Conservation (phyloP, 2,888 invertebrate genomes). For the Tholera decimalis region DNA sequence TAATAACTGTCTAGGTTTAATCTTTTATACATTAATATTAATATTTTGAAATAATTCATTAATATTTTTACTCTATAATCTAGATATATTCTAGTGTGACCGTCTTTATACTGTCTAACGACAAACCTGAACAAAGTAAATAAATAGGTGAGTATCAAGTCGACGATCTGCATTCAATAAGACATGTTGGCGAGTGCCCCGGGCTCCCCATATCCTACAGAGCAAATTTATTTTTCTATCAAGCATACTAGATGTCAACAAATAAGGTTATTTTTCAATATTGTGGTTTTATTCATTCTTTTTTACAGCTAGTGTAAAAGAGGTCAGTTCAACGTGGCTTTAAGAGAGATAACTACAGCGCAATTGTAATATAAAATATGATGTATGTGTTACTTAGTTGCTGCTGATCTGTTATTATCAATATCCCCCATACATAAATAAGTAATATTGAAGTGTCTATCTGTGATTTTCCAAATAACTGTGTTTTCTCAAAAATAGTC, state of each 20-base stretch:
- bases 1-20: neutral
- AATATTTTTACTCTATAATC: too few species aligned
- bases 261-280: conserved; percentile 89
- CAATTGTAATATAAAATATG: conserved; percentile 16
- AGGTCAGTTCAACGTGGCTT: conserved; percentile 51
- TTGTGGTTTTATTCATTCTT: conserved; percentile 80
- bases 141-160: conserved; percentile 71
- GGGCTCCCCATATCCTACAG: conserved; percentile 82
- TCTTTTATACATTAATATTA: neutral
- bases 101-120: conserved; percentile 9
- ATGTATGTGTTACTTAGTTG: conserved; percentile 8
- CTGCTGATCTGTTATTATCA: conserved; percentile 1
- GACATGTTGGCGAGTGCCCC: conserved; percentile 79
- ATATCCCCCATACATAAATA: too few species aligned
- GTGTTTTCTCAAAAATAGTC: too few species aligned
- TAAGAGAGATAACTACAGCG: conserved; percentile 32
- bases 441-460: too few species aligned
- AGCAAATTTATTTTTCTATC: conserved; percentile 88
- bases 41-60: neutral
- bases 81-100: too few species aligned
- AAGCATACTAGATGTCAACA: conserved; percentile 88
- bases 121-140: conserved; percentile 62
- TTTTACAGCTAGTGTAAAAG: conserved; percentile 72
- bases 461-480: too few species aligned
- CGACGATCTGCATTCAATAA: conserved; percentile 81